Percentiles rank a stretch among this genome's conserved stretches.
Conservation (phyloP, 2,797 vertebrate genomes). For the Crocidura indochinensis region DNA sequence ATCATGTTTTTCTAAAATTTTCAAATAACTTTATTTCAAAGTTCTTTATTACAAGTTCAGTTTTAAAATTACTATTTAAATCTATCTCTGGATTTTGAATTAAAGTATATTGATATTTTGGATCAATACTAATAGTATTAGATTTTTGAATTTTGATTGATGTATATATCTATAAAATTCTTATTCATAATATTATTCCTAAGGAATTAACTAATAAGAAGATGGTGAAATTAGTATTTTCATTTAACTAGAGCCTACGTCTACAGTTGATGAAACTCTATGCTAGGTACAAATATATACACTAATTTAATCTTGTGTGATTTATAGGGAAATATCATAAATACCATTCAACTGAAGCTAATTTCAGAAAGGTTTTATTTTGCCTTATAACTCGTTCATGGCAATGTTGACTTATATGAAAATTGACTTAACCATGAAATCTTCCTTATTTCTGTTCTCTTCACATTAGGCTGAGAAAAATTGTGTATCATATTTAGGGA, state of each 20-base stretch:
- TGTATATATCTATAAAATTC: neutral
- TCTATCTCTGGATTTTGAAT: conserved; percentile 9
- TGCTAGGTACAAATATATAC: neutral
- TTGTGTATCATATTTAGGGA: conserved; percentile 50
- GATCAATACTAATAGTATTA: neutral
- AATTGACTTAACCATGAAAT: neutral
- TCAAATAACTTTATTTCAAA: conserved; percentile 66
- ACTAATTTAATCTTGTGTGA: conserved; percentile 19
- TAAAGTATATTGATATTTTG: neutral
- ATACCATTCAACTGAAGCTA: conserved; percentile 23
- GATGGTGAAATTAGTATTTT: neutral
- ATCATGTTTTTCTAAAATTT: conserved; percentile 82
- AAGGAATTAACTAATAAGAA: conserved; percentile 39
- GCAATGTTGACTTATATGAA: conserved; percentile 14
- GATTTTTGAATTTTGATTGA: neutral
- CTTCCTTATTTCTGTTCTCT: neutral
- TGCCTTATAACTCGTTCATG: conserved; percentile 9
- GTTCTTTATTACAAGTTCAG: neutral
- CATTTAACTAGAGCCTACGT: conserved; percentile 1
- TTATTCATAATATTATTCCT: neutral
- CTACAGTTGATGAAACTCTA: neutral
- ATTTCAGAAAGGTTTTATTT: neutral
- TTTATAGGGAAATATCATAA: neutral
- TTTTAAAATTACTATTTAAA: conserved; percentile 42
- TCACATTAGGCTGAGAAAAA: conserved; percentile 59